These are phyloP conservation scores for Coregonus sp. DNA, from an alignment of 2,797 vertebrate species.

Conservation along the genomic window DNA sequence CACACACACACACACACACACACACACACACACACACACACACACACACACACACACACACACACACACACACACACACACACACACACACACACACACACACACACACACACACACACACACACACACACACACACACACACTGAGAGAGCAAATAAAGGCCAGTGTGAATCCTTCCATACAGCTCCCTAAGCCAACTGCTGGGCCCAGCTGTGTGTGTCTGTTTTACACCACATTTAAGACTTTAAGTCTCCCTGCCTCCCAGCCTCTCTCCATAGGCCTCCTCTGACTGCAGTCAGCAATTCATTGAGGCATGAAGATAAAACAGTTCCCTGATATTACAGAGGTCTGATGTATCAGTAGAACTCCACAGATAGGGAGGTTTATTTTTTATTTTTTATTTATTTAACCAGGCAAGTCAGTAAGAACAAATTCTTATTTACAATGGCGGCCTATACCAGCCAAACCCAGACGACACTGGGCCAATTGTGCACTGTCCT, in stretches of 20 bases:
- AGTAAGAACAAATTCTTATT: too few species aligned
- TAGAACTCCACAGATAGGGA: conserved; percentile 32
- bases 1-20: not conserved
- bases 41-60: conserved; percentile 10
- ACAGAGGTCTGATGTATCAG: conserved; percentile 52
- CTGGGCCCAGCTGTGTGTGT: not conserved
- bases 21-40: not conserved
- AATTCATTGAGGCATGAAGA: conserved; percentile 48
- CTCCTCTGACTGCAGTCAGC: conserved; percentile 47
- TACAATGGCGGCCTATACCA: too few species aligned
- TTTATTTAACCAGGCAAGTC: too few species aligned
- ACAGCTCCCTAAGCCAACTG: not conserved
- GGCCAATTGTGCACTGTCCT: too few species aligned
- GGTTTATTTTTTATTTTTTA: too few species aligned
- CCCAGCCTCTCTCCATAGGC: conserved; percentile 32
- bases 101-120: not conserved
- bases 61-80: conserved; percentile 33
- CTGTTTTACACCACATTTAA: conserved; percentile 19
- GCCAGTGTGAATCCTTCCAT: conserved; percentile 22
- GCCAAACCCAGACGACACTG: too few species aligned
- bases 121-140: not conserved
- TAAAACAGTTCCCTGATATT: conserved; percentile 58
- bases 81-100: not conserved
- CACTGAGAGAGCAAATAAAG: conserved; percentile 15
- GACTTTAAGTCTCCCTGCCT: conserved; percentile 6